A percentile compares a stretch with the other conserved stretches of the same genome.
phyloP scores from a whole-genome alignment of 1,140 invertebrate genomes.

The Philotrypesis tridentata region DNA sequence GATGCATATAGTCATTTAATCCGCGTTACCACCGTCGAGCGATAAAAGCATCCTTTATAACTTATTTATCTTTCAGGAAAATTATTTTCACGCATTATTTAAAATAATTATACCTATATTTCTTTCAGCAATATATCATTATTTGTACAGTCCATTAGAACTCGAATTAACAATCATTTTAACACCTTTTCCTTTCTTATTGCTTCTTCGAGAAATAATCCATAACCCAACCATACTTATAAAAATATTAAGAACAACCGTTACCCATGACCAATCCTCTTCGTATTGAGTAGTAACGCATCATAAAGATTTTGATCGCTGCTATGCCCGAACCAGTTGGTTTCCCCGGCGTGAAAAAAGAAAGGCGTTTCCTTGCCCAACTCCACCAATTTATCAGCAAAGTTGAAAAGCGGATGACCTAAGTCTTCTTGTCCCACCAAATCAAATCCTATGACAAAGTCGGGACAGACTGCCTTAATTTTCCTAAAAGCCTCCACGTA shows the following conservation, averaged over 20 bases:
- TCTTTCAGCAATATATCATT: too few species aligned
- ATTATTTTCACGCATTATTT: too few species aligned
- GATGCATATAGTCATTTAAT: too few species aligned
- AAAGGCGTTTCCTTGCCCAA: conserved; percentile 75
- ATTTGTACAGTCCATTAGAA: too few species aligned
- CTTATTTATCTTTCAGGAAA: too few species aligned
- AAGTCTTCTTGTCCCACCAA: conserved; percentile 76
- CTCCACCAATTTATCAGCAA: conserved; percentile 67
- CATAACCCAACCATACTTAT: too few species aligned
- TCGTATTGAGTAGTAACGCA: conserved; percentile 82
- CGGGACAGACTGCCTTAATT: conserved; percentile 70
- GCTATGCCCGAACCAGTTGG: conserved; percentile 79
- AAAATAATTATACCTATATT: too few species aligned
- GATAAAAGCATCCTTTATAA: too few species aligned
- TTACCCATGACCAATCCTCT: conserved; percentile 65
- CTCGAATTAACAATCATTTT: too few species aligned
- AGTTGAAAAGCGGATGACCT: conserved; percentile 69
- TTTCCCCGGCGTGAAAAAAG: conserved; percentile 88
- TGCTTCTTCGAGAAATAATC: too few species aligned
- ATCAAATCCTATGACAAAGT: conserved; percentile 80
- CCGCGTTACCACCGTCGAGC: too few species aligned
- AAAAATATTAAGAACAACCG: not conserved
- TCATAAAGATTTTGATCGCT: conserved; percentile 84
- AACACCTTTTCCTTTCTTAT: too few species aligned
- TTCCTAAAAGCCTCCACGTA: conserved; percentile 71